phyloP scores from a whole-genome alignment of 2,888 invertebrate genomes.

The Sisyra terminalis region DNA sequence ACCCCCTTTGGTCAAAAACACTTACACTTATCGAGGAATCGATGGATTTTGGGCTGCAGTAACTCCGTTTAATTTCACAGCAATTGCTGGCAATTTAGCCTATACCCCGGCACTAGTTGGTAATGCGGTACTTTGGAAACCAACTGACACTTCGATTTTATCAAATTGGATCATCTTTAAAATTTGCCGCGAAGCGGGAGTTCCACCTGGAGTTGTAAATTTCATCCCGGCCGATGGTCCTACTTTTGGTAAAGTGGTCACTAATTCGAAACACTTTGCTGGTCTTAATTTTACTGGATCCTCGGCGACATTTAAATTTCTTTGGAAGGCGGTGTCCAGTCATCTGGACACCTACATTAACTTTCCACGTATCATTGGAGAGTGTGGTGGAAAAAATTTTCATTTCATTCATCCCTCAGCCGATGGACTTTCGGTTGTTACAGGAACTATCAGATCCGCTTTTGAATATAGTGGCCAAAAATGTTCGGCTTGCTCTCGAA shows the following conservation, averaged over 20 bases:
- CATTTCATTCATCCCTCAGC: constrained; percentile 92
- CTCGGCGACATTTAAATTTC: constrained; percentile 80
- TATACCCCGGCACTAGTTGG: constrained; percentile 86
- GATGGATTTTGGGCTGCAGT: constrained; percentile 97
- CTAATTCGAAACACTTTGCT: constrained; percentile 67
- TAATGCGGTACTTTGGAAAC: constrained; percentile 95
- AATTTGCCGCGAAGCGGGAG: constrained; percentile 87
- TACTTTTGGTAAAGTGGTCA: constrained; percentile 82
- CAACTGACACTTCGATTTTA: constrained; percentile 90
- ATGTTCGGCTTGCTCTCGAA: constrained; percentile 95
- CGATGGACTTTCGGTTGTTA: constrained; percentile 64
- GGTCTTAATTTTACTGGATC: constrained; percentile 98
- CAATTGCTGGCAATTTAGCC: constrained; percentile 93
- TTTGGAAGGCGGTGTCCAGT: constrained; percentile 86
- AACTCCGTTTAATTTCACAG: constrained; percentile 97
- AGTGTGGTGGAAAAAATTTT: constrained; percentile 98
- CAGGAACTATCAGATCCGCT: constrained; percentile 72
- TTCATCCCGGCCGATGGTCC: constrained; percentile 95
- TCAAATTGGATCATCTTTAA: constrained; percentile 92
- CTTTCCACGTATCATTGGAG: constrained; percentile 87
- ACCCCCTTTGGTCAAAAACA: constrained; percentile 59
- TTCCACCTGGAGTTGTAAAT: constrained; percentile 93
- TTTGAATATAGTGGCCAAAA: constrained; percentile 98
- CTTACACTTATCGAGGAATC: constrained; percentile 74
- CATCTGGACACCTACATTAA: constrained; percentile 72